Percentiles rank a stretch among this genome's conserved stretches.
Conservation (phyloP, 2,888 invertebrate species). For the Mimas tiliae region DNA sequence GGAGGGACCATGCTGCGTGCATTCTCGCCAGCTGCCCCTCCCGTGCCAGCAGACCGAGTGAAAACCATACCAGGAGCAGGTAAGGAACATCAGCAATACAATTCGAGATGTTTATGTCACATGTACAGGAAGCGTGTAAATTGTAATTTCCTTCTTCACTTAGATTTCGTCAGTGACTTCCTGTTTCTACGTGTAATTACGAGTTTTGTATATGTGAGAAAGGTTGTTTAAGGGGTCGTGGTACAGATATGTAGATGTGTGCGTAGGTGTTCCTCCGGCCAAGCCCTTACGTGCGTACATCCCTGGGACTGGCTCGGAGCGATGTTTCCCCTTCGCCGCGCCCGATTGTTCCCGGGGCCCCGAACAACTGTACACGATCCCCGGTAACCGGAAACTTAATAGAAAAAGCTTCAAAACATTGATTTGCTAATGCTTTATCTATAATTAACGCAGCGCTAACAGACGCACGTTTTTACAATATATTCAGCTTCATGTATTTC, state of each 20-base stretch:
- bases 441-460: slow-evolving; percentile 41
- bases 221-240: slow-evolving; percentile 38
- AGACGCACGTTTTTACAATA: slow-evolving; percentile 37
- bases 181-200: slow-evolving; percentile 6
- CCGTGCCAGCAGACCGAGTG: slow-evolving; percentile 85
- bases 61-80: slow-evolving; percentile 77
- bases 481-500: slow-evolving; percentile 14
- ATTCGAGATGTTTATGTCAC: slow-evolving; percentile 29
- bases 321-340: slow-evolving; percentile 68
- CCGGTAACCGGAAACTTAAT: slow-evolving; percentile 64
- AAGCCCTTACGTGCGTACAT: slow-evolving; percentile 73
- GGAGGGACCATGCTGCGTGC: slow-evolving; percentile 87
- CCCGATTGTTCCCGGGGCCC: slow-evolving; percentile 64
- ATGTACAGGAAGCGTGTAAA: slow-evolving; percentile 31
- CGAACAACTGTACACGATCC: slow-evolving; percentile 75
- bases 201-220: slow-evolving; percentile 12
- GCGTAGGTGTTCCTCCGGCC: slow-evolving; percentile 69
- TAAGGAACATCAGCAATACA: slow-evolving; percentile 33
- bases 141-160: slow-evolving; percentile 32
- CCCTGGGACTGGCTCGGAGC: slow-evolving; percentile 69
- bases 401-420: slow-evolving; percentile 56
- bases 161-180: slow-evolving; percentile 28
- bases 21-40: slow-evolving; percentile 86
- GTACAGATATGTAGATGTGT: slow-evolving; percentile 55
- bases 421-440: slow-evolving; percentile 55